phyloP scores from a whole-genome alignment of 2,113 vertebrate genomes.

The Fukomys damarensis region DNA sequence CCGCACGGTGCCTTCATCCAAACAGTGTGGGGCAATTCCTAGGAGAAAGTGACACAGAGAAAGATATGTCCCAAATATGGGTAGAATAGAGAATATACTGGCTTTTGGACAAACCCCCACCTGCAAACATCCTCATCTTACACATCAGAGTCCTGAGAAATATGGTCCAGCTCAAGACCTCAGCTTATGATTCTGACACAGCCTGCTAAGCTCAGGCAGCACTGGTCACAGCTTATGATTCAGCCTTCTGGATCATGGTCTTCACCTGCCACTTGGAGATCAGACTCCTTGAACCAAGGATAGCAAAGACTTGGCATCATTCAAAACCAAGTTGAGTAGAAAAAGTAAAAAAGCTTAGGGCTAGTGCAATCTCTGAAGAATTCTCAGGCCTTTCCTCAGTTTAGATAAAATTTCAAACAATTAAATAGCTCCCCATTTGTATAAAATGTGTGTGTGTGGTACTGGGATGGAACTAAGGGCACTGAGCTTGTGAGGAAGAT shows the following conservation, averaged over 20 bases:
- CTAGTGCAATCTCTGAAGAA: neutral
- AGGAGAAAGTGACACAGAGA: slow-evolving; percentile 29
- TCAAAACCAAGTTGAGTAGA: neutral
- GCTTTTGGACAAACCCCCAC: neutral
- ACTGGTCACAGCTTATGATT: neutral
- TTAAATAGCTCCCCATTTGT: neutral
- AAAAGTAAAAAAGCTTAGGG: neutral
- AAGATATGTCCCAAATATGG: neutral
- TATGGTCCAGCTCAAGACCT: neutral
- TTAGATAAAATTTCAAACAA: neutral
- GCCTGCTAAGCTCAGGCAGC: neutral
- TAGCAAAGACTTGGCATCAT: neutral
- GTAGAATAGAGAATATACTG: neutral
- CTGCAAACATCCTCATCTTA: neutral
- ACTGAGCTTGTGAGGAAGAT: too few species aligned
- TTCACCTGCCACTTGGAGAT: neutral
- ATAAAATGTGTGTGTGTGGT: too few species aligned
- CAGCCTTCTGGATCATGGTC: neutral
- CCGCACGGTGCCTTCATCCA: slow-evolving; percentile 93
- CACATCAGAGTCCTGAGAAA: neutral
- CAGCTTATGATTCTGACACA: neutral
- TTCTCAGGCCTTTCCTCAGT: neutral
- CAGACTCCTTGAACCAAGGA: neutral
- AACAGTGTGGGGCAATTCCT: slow-evolving; percentile 95
- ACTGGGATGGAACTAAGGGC: too few species aligned